Conservation (phyloP, 2,113 vertebrate species). For the Neolamprologus tretocephalus region DNA sequence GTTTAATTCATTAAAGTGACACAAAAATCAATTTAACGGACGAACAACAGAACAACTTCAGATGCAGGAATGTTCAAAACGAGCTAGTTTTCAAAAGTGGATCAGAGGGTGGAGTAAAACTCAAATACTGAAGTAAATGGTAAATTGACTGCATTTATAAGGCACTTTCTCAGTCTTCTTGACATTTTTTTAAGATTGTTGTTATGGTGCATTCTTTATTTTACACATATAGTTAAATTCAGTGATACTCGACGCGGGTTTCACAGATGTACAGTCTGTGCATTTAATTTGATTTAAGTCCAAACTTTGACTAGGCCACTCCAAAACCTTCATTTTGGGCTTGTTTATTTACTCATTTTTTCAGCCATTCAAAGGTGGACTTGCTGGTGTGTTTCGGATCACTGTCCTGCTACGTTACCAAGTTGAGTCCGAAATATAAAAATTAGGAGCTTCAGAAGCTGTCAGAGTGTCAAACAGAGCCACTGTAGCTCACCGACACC, state of each 20-base stretch:
- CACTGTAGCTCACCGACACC: background rate
- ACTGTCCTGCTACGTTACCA: background rate
- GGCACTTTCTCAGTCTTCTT: background rate
- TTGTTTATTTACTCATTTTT: background rate
- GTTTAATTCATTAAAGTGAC: background rate
- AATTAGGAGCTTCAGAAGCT: background rate
- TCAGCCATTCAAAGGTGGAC: background rate
- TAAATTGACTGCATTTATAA: background rate
- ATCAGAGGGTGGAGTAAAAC: background rate
- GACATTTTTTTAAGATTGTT: background rate
- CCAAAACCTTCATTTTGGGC: background rate
- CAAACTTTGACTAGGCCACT: background rate
- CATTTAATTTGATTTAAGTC: background rate
- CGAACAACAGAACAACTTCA: background rate
- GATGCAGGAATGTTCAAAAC: background rate
- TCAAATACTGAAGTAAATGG: background rate
- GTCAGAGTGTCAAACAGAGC: background rate
- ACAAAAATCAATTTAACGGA: background rate
- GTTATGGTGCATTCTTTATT: background rate
- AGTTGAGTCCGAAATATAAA: background rate
- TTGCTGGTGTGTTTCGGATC: background rate
- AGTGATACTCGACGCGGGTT: background rate
- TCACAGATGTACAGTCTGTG: background rate
- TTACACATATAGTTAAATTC: background rate
- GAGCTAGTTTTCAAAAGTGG: accelerated